These are phyloP conservation scores for Euschistus heros DNA, from an alignment of 1,140 invertebrate genomes.

Conservation along the genomic window DNA sequence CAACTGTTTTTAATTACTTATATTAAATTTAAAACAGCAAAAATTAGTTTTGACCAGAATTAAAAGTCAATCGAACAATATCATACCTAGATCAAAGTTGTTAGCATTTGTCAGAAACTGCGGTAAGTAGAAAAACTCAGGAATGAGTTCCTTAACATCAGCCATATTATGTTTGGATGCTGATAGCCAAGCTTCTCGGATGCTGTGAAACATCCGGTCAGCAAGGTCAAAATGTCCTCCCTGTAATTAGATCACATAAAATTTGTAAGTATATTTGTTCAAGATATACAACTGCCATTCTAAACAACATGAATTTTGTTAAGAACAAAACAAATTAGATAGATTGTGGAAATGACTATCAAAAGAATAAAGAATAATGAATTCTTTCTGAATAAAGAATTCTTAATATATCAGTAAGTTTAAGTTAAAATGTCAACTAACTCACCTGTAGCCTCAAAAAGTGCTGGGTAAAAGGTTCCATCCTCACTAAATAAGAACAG, in stretches of 20 bases:
- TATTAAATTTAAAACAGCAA: no score
- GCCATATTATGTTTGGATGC: slow-evolving; percentile 98
- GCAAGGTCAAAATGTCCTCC: slow-evolving; percentile 98
- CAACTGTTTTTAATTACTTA: no score
- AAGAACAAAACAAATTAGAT: no score
- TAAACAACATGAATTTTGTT: no score
- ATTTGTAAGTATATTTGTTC: no score
- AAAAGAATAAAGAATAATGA: no score
- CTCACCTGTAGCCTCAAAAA: slow-evolving; percentile 77
- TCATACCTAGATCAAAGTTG: slow-evolving; percentile 84
- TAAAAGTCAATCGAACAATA: slow-evolving; percentile 9
- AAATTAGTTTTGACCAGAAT: no score
- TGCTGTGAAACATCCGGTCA: slow-evolving; percentile 97
- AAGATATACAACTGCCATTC: no score
- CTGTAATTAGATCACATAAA: no score
- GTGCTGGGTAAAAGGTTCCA: slow-evolving; percentile 98
- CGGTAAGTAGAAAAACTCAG: slow-evolving; percentile 97
- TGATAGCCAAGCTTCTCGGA: slow-evolving; percentile 95
- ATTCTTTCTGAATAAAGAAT: background rate
- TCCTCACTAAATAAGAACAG: slow-evolving; percentile 92
- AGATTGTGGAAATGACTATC: no score
- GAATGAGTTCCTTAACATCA: slow-evolving; percentile 97
- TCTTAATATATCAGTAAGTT: background rate
- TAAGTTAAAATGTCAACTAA: background rate
- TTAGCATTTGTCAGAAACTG: slow-evolving; percentile 91